Percentiles rank a stretch among this genome's conserved stretches.
Evolutionary conservation across 2,888 invertebrate species (phyloP).

Genomic region (Escarpia spicata): DNA sequence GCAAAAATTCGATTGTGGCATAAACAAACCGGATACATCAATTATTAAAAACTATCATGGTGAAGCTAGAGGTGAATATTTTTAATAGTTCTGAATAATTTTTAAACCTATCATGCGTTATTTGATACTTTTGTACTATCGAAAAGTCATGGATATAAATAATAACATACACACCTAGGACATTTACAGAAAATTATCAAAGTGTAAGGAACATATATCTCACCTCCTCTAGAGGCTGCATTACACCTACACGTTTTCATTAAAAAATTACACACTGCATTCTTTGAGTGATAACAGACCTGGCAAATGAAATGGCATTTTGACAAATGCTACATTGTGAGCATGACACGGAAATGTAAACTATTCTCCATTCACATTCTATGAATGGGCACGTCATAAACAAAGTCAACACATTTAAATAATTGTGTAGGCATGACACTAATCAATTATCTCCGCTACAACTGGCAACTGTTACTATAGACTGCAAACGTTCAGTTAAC

Average conservation of each 20-base stretch:
- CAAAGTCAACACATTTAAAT: neutral
- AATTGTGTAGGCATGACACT: neutral
- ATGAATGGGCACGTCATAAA: neutral
- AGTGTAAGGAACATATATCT: neutral
- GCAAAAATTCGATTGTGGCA: too few species aligned
- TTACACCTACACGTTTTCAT: neutral
- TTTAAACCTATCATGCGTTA: too few species aligned
- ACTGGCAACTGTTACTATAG: neutral
- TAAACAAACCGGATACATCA: too few species aligned
- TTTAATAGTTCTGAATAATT: too few species aligned
- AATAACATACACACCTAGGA: neutral
- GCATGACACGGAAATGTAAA: neutral
- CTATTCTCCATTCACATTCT: neutral
- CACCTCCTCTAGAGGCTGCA: neutral
- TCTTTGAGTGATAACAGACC: neutral
- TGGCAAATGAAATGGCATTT: neutral
- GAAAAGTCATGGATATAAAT: neutral
- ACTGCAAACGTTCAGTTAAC: neutral
- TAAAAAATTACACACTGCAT: neutral
- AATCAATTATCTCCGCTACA: neutral
- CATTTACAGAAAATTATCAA: neutral
- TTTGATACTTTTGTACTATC: too few species aligned
- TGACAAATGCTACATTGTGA: neutral
- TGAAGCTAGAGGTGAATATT: too few species aligned
- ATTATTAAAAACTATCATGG: too few species aligned